Conservation (phyloP, 2,797 vertebrate genomes). For the Eremophila alpestris region DNA sequence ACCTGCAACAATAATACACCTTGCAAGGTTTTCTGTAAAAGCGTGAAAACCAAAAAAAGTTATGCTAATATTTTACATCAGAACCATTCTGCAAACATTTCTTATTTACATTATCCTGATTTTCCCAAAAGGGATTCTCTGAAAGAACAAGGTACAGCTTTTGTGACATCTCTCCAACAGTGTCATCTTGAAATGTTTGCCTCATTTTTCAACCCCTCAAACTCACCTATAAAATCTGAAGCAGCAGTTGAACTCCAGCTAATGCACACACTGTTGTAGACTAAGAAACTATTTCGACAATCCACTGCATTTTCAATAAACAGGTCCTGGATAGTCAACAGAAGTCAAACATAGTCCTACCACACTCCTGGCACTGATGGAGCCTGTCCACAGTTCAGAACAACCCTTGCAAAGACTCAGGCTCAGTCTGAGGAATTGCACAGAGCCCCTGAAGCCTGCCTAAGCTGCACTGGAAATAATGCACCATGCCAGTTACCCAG, state of each 20-base stretch:
- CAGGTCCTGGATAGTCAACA: not conserved
- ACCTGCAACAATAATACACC: not conserved
- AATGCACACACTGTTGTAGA: not conserved
- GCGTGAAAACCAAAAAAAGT: not conserved
- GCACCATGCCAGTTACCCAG: not conserved
- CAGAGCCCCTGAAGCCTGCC: not conserved
- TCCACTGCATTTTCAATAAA: not conserved
- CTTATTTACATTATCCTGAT: not conserved
- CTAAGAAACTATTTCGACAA: not conserved
- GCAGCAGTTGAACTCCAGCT: not conserved
- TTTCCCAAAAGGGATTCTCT: not conserved
- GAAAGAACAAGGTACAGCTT: not conserved
- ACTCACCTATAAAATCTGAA: not conserved
- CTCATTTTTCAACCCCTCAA: not conserved
- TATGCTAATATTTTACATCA: not conserved
- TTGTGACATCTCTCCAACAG: not conserved
- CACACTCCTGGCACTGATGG: not conserved
- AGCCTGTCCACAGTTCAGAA: not conserved
- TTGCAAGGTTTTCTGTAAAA: not conserved
- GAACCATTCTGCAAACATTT: not conserved
- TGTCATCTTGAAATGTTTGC: not conserved
- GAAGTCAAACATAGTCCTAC: not conserved
- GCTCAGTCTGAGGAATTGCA: not conserved
- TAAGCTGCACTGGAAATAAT: accelerated
- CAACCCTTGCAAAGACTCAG: not conserved